Base-by-base conservation (phyloP, 2,888 invertebrate species). In the Tipula confusa region DNA sequence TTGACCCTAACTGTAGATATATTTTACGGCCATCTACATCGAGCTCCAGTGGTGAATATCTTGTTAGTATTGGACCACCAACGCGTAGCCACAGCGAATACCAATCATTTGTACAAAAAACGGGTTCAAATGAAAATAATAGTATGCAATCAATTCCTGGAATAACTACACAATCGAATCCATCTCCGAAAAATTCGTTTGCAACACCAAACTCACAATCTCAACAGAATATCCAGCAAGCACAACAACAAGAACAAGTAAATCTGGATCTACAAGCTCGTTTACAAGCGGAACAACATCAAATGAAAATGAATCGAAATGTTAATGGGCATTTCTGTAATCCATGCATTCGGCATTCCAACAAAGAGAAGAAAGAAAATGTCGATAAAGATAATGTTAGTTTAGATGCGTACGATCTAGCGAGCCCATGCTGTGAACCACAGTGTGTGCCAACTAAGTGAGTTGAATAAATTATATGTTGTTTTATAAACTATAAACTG, bases 351-450 rank as follows among this genome's bases (percentile, higher is more conserved):
- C 93, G 93, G 0, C 91, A 92, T 43, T 87, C 88, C 7, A 89
- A 89, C 86, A 89, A 89, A 84, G 89, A 88, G 13, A 91, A 90
- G 84, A 90, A 92, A 82, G 82, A 82, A 18, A 82, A 82, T 82
- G 33, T 33, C 18, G 43, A 83, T 48, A 43, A 43, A 15, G 96
- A 95, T 86, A 94, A 94, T 84, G 94, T 94, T 81, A 96, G 95
- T 86, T 90, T 96, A 83, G 96, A 96, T 88, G 96, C 96, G 2
- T 96, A 96, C 86, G 96, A 96, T 87, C 90, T 96, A 82, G 96
- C 96, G 0, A 95, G 95, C 87, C 95, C 96, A 0, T 96, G 96
- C 87, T 96, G 96, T 88, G 95, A 96, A 88, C 94, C 96, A 0
- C 94, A 95, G 86, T 96, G 96, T 87, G 95, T 96, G 82, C 96